Conservation (phyloP, 2,113 vertebrate species). For the Burhinus bistriatus region DNA sequence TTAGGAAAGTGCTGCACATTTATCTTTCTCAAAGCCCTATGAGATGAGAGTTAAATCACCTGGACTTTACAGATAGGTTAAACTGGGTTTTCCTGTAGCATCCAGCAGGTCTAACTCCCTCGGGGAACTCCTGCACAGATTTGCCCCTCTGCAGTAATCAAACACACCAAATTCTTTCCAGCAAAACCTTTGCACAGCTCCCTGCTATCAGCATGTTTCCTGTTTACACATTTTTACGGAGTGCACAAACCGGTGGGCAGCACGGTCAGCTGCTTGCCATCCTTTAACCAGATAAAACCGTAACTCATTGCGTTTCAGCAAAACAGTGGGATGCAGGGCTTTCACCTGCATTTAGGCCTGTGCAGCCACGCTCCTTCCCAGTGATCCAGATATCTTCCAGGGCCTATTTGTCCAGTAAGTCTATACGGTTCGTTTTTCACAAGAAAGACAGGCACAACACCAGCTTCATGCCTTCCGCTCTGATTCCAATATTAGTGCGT, state of each 20-base stretch:
- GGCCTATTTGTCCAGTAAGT: not conserved
- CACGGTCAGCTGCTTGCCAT: not conserved
- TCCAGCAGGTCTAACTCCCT: not conserved
- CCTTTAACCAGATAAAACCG: not conserved
- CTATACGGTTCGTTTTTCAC: accelerated
- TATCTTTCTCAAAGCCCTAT: not conserved
- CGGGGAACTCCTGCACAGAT: not conserved
- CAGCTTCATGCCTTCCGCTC: not conserved
- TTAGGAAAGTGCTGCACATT: not conserved
- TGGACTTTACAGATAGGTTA: not conserved
- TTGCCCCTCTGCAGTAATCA: not conserved
- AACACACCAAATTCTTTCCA: not conserved
- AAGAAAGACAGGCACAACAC: not conserved
- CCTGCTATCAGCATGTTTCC: not conserved
- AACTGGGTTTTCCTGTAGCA: not conserved
- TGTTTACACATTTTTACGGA: not conserved
- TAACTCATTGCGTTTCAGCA: not conserved
- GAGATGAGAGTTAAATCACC: not conserved
- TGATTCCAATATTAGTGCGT: constrained; percentile 5
- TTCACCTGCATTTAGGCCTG: not conserved
- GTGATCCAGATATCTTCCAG: not conserved
- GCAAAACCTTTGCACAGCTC: not conserved
- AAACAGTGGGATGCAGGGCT: not conserved
- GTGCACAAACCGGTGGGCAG: not conserved
- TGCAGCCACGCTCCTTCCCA: not conserved